phyloP scores from a whole-genome alignment of 35 echinoderm and acorn worm genomes.

The Stichopus chloronotus region DNA sequence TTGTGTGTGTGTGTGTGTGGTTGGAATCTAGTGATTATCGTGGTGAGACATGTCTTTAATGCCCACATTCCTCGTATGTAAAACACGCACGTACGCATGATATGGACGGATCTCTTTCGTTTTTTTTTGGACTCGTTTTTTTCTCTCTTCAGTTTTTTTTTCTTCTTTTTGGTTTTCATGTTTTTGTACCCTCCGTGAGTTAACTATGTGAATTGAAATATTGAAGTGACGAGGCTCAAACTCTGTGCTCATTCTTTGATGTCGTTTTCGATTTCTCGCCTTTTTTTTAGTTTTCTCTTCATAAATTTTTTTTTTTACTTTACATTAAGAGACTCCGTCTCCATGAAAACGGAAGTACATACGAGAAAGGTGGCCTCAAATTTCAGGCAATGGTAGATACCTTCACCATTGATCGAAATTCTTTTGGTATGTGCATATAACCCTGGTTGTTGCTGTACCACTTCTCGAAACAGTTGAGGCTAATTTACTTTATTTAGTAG shows the following conservation, averaged over 20 bases:
- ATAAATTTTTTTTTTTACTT: neutral
- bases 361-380: too few species aligned
- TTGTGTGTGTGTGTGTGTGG: neutral
- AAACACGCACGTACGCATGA: neutral
- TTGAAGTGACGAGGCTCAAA: constrained; percentile 23
- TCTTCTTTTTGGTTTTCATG: neutral
- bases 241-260: neutral
- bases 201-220: constrained; percentile 44
- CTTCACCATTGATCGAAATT: too few species aligned
- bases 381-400: too few species aligned
- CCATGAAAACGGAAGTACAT: too few species aligned
- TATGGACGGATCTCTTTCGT: neutral
- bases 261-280: neutral
- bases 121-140: neutral
- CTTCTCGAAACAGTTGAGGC: too few species aligned
- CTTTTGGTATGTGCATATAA: too few species aligned
- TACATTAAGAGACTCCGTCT: neutral
- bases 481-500: too few species aligned
- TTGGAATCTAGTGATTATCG: neutral
- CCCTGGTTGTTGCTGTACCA: too few species aligned
- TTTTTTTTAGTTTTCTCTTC: constrained; percentile 5
- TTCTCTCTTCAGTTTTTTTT: neutral
- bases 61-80: constrained; percentile 10
- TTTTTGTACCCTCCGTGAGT: neutral
- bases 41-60: constrained; percentile 10